Base-by-base conservation (phyloP, 2,113 vertebrate species). In the Tachuris rubrigastra region DNA sequence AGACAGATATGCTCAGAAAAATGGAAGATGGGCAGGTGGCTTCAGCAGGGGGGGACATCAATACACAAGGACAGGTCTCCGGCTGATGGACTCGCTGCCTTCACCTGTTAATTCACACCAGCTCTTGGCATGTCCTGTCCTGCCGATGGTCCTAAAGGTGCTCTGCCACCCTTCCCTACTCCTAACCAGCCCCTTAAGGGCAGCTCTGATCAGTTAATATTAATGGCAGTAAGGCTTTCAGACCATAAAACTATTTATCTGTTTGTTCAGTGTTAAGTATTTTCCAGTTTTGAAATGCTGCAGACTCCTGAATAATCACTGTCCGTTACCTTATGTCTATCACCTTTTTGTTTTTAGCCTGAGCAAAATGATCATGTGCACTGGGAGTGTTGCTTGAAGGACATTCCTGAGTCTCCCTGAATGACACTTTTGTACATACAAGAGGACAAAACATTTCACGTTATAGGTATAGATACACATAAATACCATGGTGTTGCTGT, bases 1-100 rank as follows among this genome's bases (percentile, higher is more conserved):
- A 93, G 9, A 42, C 33, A 42, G 85, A 56, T 8, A 7, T 7
- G 8, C 39, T 83, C 21, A 9, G 35, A 31, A 58, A 68, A 88
- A 81, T 44, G n/a, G 49, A 56, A 82, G 74, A 56, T 9, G 37
- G 85, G 84, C 93, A 86, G 77, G 91, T 91, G 78, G 60, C 53
- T 55, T 78, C 59, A 52, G 63, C 23, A 0, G 28, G 1, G 2
- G 46, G 56, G 83, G 66, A n/a, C n/a, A 31, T 65, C n/a, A 49
- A 73, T 31, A 46, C 27, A 14, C 47, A 6, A 23, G 66, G 71
- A 47, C 27, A 15, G 59, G 42, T 69, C 66, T 65, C 30, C 6
- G 3, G 46, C 65, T 71, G 81, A 44, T 75, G 84, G 76, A 16
- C 50, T 28, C 4, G 0, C 71, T 47, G n/a, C 66, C 69, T 79